Evolutionary conservation across 2,888 invertebrate genomes (phyloP).

Genomic region (Blastobasis adustella): DNA sequence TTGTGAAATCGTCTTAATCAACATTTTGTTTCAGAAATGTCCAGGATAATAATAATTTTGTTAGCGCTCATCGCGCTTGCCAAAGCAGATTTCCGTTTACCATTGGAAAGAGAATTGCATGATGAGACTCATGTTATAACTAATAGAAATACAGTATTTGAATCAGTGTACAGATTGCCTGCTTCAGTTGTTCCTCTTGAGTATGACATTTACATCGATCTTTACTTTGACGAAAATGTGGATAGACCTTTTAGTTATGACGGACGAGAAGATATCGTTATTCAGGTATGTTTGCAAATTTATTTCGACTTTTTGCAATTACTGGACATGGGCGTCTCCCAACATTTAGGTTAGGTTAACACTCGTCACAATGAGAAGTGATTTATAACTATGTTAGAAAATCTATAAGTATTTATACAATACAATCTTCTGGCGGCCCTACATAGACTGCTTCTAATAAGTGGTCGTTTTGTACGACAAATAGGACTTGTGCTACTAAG

Average conservation of each 20-base stretch:
- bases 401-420: no score
- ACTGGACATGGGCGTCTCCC: no score
- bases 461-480: no score
- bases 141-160: conserved; percentile 28
- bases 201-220: conserved; percentile 55
- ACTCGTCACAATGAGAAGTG: no score
- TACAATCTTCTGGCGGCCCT: no score
- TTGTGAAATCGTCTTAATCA: no score
- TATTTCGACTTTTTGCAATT: no score
- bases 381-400: no score
- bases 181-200: conserved; percentile 48
- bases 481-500: no score
- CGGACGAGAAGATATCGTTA: conserved; percentile 42
- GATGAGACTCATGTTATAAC: conserved; percentile 20
- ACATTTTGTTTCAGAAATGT: conserved; percentile 27
- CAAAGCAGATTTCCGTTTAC: conserved; percentile 38
- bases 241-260: conserved; percentile 53
- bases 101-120: conserved; percentile 42
- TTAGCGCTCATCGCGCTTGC: conserved; percentile 27
- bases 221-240: conserved; percentile 48
- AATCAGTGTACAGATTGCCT: conserved; percentile 47
- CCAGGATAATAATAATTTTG: conserved; percentile 9
- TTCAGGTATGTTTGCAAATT: conserved; percentile 36
- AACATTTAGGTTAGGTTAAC: no score
- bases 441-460: no score